Conservation (phyloP, 2,797 vertebrate species). For the Hipposideros larvatus region DNA sequence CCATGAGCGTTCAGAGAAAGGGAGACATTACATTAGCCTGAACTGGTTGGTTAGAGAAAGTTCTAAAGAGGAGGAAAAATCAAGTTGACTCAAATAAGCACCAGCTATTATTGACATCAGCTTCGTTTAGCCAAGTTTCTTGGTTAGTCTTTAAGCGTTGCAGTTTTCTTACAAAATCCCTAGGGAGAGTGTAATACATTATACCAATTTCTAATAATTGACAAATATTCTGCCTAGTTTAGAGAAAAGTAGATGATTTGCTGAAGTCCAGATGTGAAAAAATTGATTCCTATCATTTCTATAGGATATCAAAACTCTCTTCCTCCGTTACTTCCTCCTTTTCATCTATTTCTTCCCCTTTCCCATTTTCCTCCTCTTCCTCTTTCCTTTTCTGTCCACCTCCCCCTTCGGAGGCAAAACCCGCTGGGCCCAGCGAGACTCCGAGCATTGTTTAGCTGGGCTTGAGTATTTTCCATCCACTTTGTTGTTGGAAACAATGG, state of each 20-base stretch:
- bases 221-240: background rate
- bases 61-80: background rate
- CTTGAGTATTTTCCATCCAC: constrained; percentile 57
- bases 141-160: constrained; percentile 36
- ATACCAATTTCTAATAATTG: constrained; percentile 19
- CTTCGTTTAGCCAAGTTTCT: constrained; percentile 4
- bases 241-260: background rate
- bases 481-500: constrained; percentile 64
- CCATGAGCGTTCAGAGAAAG: background rate
- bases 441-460: background rate
- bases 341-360: background rate
- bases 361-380: background rate
- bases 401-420: background rate
- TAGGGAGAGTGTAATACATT: background rate
- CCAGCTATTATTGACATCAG: background rate
- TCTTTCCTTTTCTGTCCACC: background rate
- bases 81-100: constrained; percentile 1
- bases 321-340: background rate
- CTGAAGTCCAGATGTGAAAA: constrained; percentile 37
- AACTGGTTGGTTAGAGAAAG: constrained; percentile 2
- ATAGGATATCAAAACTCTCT: background rate
- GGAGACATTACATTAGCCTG: background rate
- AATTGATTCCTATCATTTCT: background rate
- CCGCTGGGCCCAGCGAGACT: background rate
- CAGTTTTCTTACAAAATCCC: constrained; percentile 38